Conservation (phyloP, 2,113 vertebrate genomes). For the Gopherus flavomarginatus region DNA sequence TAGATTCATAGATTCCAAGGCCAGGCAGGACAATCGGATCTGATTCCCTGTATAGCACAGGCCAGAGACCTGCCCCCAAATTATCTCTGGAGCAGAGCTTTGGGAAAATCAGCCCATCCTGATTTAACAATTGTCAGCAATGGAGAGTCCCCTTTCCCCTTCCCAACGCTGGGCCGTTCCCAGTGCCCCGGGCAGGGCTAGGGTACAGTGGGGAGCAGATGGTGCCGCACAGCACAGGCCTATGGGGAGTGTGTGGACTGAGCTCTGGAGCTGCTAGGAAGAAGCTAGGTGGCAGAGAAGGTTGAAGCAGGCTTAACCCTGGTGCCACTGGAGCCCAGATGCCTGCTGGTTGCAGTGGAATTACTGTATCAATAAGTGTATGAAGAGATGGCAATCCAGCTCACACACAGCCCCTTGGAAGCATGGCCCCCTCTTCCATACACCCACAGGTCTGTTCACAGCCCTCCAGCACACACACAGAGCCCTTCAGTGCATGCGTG, state of each 20-base stretch:
- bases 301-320: background rate
- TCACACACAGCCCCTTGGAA: background rate
- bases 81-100: too few species aligned
- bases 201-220: background rate
- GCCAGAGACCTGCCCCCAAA: too few species aligned
- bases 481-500: too few species aligned
- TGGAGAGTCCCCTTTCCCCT: too few species aligned
- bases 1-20: background rate
- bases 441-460: background rate
- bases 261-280: background rate
- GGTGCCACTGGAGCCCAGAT: background rate
- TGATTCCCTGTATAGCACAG: too few species aligned
- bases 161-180: too few species aligned
- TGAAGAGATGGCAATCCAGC: background rate
- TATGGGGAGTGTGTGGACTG: background rate
- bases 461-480: too few species aligned
- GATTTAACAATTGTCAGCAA: too few species aligned
- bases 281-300: background rate
- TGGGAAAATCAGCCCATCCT: too few species aligned
- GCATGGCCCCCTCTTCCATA: too few species aligned
- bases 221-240: too few species aligned
- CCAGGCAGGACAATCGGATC: too few species aligned
- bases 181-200: background rate
- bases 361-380: background rate
- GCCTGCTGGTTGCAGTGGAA: background rate